Conservation (phyloP, 2,113 vertebrate genomes). For the Onychostoma macrolepis region DNA sequence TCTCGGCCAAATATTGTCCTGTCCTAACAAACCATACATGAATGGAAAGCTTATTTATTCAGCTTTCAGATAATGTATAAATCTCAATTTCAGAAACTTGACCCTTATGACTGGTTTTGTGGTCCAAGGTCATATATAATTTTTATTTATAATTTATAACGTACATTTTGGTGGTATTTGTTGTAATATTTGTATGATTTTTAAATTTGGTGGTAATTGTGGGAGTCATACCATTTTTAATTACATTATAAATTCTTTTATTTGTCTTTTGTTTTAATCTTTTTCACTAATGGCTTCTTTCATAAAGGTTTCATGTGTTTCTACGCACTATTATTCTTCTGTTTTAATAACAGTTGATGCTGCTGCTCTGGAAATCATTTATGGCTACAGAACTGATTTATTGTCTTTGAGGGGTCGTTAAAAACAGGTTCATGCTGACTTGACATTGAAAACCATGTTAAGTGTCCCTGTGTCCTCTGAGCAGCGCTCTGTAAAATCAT, state of each 20-base stretch:
- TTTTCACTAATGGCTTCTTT: not conserved
- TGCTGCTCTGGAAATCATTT: not conserved
- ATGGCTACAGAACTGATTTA: not conserved
- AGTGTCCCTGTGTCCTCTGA: slow-evolving; percentile 21
- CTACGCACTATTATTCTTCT: not conserved
- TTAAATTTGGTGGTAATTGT: not conserved
- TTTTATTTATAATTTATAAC: no score
- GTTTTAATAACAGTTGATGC: not conserved
- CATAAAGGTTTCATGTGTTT: not conserved
- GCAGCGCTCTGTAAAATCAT: not conserved
- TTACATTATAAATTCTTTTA: no score
- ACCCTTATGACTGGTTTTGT: no score
- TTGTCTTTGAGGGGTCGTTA: not conserved
- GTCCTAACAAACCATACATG: no score
- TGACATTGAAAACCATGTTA: not conserved
- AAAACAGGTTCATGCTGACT: not conserved
- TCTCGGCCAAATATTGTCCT: no score
- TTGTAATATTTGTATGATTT: not conserved
- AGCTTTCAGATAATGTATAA: no score
- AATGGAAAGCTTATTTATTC: no score
- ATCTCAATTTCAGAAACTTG: no score
- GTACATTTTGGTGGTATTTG: not conserved
- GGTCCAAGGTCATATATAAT: no score
- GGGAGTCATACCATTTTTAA: no score
- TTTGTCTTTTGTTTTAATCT: not conserved